Evolutionary conservation across 2,797 vertebrate genomes (phyloP), one percentile per base, ranked within the genome.

Genomic region (Mareca penelope): DNA sequence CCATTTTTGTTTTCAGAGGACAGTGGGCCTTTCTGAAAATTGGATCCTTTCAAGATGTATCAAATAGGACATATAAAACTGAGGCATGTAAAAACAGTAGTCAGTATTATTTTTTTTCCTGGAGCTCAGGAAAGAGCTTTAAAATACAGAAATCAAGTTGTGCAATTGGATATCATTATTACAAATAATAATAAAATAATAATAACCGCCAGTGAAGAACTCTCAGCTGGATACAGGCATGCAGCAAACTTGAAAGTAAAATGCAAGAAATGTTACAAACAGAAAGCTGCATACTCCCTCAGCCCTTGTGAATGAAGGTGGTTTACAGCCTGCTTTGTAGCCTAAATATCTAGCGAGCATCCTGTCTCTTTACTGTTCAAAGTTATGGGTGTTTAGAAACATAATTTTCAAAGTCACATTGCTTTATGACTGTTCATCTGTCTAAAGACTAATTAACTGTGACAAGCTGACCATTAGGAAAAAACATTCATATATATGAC

Each of bases 401-500:
- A 81, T 60, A 77, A 80, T 90, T 96, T 94, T 96, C 96, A 97
- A 97, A 97, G 96, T 96, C 70, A 64, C 95, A 95, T 90, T 95
- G 88, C 89, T 97, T 97, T 96, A 96, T 91, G 93, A 93, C 88
- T 95, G 83, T 85, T 97, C 95, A 89, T 96, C 95, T 19, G 44
- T 90, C 75, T 83, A 81, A 97, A 95, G 94, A 95, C 93, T 97
- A 98, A 98, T 98, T 98, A 98, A 94, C 91, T 96, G 91, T 96
- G 96, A 97, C 97, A 97, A 96, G 93, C 42, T 97, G 97, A 97
- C 97, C 97, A 96, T 95, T 96, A 96, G 72, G 96, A 96, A 95
- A 96, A 97, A 95, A 84, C 91, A 94, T 96, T 96, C 88, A 68
- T 88, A 95, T 57, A 80, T 35, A 90, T 89, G 95, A 95, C 96